Conservation (phyloP, 2,113 vertebrate species). For the Phalacrocorax pelagicus region DNA sequence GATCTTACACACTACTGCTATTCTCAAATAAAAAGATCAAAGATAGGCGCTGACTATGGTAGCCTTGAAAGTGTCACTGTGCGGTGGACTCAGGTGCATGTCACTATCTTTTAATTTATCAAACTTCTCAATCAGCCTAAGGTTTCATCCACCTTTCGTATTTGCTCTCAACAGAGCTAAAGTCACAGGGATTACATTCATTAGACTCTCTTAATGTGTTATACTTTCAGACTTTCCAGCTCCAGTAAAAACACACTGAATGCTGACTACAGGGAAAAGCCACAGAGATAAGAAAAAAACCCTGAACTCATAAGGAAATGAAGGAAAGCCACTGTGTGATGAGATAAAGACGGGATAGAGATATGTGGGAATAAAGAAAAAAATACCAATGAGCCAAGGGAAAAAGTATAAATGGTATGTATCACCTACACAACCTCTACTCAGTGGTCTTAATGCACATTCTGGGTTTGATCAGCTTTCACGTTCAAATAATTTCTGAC, state of each 20-base stretch:
- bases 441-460: not conserved
- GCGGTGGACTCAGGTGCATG: not conserved
- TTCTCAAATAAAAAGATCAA: not conserved
- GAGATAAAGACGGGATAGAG: slow-evolving; percentile 34
- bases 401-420: not conserved
- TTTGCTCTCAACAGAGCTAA: slow-evolving; percentile 11
- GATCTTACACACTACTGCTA: not conserved
- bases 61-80: not conserved
- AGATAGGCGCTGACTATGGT: not conserved
- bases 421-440: not conserved
- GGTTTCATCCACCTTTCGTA: slow-evolving; percentile 8
- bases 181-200: slow-evolving; percentile 35
- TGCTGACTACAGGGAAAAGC: slow-evolving; percentile 55
- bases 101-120: slow-evolving; percentile 35
- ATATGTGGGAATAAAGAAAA: slow-evolving; percentile 20
- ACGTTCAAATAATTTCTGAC: not conserved
- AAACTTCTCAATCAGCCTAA: slow-evolving; percentile 17
- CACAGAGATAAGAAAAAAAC: not conserved
- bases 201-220: slow-evolving; percentile 22
- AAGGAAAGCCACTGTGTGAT: slow-evolving; percentile 47
- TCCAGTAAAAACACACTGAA: slow-evolving; percentile 32
- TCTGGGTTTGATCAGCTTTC: not conserved
- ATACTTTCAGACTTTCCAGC: slow-evolving; percentile 20
- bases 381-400: not conserved
- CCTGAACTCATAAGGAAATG: slow-evolving; percentile 47